Evolutionary conservation across 2,888 invertebrate species (phyloP).

Genomic region (Tricholauxania praeusta): DNA sequence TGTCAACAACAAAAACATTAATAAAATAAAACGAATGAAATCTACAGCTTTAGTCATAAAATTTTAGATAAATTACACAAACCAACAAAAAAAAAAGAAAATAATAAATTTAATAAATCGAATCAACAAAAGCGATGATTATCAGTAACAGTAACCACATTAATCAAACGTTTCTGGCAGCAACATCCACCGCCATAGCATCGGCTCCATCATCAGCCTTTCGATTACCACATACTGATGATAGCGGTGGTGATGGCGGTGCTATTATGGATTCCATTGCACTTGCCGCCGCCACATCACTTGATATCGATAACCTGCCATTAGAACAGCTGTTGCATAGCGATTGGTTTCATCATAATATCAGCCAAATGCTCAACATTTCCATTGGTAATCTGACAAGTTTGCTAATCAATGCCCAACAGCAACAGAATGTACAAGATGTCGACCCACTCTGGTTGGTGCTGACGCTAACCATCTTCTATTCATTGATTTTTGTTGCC

Average conservation of each 20-base stretch:
- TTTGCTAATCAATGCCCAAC: constrained; percentile 24
- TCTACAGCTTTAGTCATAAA: neutral
- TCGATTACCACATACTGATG: neutral
- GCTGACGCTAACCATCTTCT: constrained; percentile 76
- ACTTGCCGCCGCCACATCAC: neutral
- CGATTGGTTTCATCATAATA: constrained; percentile 62
- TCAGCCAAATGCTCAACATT: constrained; percentile 63
- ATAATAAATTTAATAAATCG: neutral
- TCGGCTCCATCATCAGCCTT: constrained; percentile 18
- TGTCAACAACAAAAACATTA: no score
- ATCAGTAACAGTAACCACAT: neutral
- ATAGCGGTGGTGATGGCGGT: neutral
- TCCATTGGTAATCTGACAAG: constrained; percentile 62
- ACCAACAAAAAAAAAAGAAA: neutral
- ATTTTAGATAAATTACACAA: neutral
- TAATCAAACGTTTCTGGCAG: constrained; percentile 40
- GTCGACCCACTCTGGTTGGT: constrained; percentile 54
- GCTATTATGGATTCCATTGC: neutral
- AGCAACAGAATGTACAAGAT: neutral
- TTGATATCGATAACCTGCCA: constrained; percentile 24
- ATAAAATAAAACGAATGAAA: neutral
- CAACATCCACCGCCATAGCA: constrained; percentile 8
- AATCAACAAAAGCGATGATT: neutral
- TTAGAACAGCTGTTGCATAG: constrained; percentile 54
- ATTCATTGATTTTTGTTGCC: constrained; percentile 73